Conservation (phyloP, 2,797 vertebrate species). For the Gephyroberyx darwinii region DNA sequence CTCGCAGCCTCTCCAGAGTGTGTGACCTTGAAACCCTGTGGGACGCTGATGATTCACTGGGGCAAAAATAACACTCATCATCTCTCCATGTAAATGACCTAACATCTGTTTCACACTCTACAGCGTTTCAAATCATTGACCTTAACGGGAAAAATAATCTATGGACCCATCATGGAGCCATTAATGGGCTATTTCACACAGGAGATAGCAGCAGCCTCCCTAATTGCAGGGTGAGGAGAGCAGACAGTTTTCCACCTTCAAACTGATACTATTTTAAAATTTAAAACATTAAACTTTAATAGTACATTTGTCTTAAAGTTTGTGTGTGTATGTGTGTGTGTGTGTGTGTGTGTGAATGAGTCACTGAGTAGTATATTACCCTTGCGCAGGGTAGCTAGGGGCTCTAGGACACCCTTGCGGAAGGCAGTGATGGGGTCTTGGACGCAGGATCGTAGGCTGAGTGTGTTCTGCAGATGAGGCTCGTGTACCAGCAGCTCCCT, state of each 20-base stretch:
- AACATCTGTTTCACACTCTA: conserved; percentile 62
- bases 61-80: conserved; percentile 64
- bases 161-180: conserved; percentile 45
- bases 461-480: conserved; percentile 91
- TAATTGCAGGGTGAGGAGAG: conserved; percentile 38
- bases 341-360: conserved; percentile 5
- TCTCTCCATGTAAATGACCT: conserved; percentile 65
- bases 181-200: conserved; percentile 61
- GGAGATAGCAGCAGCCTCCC: conserved; percentile 39
- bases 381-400: conserved; percentile 86
- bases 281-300: conserved; percentile 55
- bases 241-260: conserved; percentile 41
- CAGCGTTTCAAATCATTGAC: conserved; percentile 63
- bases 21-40: conserved; percentile 70
- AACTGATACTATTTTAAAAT: conserved; percentile 50
- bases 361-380: conserved; percentile 76
- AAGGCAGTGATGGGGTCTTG: conserved; percentile 94
- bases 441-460: conserved; percentile 97
- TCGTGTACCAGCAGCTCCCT: conserved; percentile 90
- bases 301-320: conserved; percentile 48
- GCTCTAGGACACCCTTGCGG: conserved; percentile 90
- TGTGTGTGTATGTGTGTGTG: not conserved
- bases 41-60: conserved; percentile 62
- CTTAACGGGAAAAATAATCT: conserved; percentile 66
- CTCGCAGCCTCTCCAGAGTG: conserved; percentile 41